These are phyloP conservation scores for Gortyna flavago DNA, from an alignment of 2,888 invertebrate genomes.

Conservation along the genomic window DNA sequence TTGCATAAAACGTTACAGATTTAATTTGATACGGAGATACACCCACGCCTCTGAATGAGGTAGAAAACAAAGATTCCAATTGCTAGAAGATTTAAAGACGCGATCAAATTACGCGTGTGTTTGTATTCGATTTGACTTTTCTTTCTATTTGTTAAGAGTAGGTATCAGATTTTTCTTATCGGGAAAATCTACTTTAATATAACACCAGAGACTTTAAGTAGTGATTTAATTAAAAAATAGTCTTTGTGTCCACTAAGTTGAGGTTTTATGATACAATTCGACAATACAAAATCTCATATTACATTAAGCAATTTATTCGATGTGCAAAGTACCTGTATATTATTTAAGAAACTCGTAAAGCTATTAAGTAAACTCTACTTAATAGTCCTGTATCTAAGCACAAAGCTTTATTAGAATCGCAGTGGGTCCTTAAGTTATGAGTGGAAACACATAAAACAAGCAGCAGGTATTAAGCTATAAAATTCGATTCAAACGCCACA, in stretches of 20 bases:
- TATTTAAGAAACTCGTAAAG: conserved; percentile 10
- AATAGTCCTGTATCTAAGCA: conserved; percentile 35
- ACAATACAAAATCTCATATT: conserved; percentile 33
- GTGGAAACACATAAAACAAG: conserved; percentile 70
- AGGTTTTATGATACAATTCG: conserved; percentile 35
- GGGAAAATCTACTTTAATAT: conserved; percentile 53
- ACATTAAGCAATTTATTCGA: conserved; percentile 23
- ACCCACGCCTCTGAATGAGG: conserved; percentile 52
- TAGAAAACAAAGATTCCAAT: conserved; percentile 51
- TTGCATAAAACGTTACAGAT: conserved; percentile 62
- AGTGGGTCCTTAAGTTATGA: conserved; percentile 63
- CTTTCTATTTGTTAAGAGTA: conserved; percentile 57
- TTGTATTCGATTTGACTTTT: conserved; percentile 53
- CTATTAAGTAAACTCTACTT: conserved; percentile 3
- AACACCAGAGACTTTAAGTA: conserved; percentile 54
- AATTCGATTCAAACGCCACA: conserved; percentile 76
- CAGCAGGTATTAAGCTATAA: conserved; percentile 74
- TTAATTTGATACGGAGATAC: conserved; percentile 62
- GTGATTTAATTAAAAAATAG: conserved; percentile 46
- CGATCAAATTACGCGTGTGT: conserved; percentile 62
- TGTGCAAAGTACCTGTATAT: conserved; percentile 8
- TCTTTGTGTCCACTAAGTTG: conserved; percentile 10
- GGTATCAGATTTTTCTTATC: conserved; percentile 60
- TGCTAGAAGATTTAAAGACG: conserved; percentile 55
- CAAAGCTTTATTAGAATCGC: conserved; percentile 46